Base-by-base conservation (phyloP, 2,113 vertebrate genomes). In the Coptodon bakossiorum region DNA sequence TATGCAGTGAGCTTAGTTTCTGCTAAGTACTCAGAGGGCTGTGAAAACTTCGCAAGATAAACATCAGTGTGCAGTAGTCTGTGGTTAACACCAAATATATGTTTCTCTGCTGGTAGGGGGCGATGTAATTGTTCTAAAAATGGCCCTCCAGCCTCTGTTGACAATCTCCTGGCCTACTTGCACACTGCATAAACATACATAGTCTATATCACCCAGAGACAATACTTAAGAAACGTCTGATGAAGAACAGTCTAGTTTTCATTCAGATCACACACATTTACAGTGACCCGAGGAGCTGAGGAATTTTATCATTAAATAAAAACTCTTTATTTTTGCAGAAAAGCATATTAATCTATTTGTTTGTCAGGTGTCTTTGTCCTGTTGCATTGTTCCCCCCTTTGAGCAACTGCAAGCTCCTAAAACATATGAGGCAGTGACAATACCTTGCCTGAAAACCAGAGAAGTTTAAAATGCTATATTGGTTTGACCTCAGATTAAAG, bases 41-140 rank as follows among this genome's bases (percentile, higher is more conserved):
- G 40, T 73, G 40, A 73, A 43, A 45, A 45, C 8, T 10, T 45
- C 2, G 2, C 5, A 45, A 3, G 5, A 45, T 45, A 73, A 45
- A 3, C 5, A 73, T 45, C 22, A 27, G 24, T 27, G 40, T 29
- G 8, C 68, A 17, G 12, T 3, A 17, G 40, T 17, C 22, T 73
- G 22, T 73, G 22, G 68, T 48, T 73, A 45, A 45, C 40, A 45
- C 22, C 13, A 43, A 36, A 71, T 13, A 13, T 34, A 22, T 27
- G n/a, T 22, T 82, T 27, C 16, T 8, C 3, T n/a, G 24, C 84
- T 90, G 81, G 82, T 71, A 86, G 87, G 85, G 90, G 87, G 89
- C 45, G 36, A 13, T 88, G 5, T 40, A 29, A 73, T 53, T 61
- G 11, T 36, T 31, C 36, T 11, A n/a, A 83, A 82, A 29, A 29